A percentile compares a stretch with the other conserved stretches of the same genome.
These are phyloP conservation scores for Takifugu ocellatus DNA, from an alignment of 2,797 vertebrate species.

Conservation along the genomic window DNA sequence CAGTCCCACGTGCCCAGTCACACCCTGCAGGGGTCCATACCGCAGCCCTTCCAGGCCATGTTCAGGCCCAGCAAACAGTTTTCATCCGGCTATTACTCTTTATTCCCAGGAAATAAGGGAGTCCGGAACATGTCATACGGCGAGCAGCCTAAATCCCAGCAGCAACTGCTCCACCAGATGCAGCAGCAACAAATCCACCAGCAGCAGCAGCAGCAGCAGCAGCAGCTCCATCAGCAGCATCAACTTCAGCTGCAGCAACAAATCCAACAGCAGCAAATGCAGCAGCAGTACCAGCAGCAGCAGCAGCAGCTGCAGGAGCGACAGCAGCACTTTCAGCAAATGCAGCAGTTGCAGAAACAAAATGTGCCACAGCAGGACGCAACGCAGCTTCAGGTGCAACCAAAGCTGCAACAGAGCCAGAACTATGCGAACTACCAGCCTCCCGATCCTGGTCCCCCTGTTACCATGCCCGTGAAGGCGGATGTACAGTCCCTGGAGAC, in stretches of 20 bases:
- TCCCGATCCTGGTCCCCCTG: constrained; percentile 36
- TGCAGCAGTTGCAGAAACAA: constrained; percentile 47
- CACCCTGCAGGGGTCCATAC: constrained; percentile 63
- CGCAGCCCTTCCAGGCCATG: constrained; percentile 86
- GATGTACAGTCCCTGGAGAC: constrained; percentile 10
- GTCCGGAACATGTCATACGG: constrained; percentile 72
- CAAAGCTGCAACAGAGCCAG: constrained; percentile 52
- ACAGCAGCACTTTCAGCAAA: constrained; percentile 44
- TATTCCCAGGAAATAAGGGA: constrained; percentile 80
- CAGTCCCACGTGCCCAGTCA: constrained; percentile 56
- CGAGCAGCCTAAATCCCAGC: constrained; percentile 67
- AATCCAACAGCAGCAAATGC: constrained; percentile 43
- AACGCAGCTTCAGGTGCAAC: constrained; percentile 41
- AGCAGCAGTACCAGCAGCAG: constrained; percentile 56
- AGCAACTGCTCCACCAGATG: constrained; percentile 73
- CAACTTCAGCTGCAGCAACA: constrained; percentile 47
- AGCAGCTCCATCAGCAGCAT: constrained; percentile 49
- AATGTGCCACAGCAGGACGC: constrained; percentile 45
- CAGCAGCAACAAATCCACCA: constrained; percentile 67
- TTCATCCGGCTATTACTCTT: constrained; percentile 77
- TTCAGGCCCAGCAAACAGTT: constrained; percentile 84
- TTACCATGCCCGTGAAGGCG: constrained; percentile 29
- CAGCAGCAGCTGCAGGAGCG: constrained; percentile 47
- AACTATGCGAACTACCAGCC: constrained; percentile 46
- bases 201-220: constrained; percentile 75